phyloP scores from a whole-genome alignment of 2,113 vertebrate genomes.

The Barbus barbus region DNA sequence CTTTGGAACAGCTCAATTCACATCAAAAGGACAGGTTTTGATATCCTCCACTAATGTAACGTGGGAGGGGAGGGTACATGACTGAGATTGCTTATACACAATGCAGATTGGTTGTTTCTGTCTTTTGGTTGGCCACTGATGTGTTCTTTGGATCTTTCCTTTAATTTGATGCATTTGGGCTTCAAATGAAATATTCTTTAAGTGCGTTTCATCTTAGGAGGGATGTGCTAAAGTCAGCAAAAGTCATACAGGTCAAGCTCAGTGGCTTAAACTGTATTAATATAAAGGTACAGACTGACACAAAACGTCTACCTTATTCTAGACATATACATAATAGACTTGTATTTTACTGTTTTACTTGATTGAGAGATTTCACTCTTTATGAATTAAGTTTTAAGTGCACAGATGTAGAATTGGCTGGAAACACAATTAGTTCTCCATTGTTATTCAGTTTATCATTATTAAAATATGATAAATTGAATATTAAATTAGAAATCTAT shows the following conservation, averaged over 20 bases:
- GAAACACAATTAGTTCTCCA: background rate
- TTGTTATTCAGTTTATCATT: too few relatives aligned
- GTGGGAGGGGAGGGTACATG: background rate
- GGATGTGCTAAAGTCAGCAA: background rate
- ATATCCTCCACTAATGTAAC: slow-evolving; percentile 2
- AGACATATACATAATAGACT: background rate
- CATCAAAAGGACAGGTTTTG: background rate
- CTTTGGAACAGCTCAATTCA: background rate
- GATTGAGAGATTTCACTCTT: background rate
- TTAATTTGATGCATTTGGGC: background rate
- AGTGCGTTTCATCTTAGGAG: background rate
- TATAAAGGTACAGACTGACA: background rate
- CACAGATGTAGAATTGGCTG: background rate
- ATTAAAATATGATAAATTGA: background rate
- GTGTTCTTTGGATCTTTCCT: background rate
- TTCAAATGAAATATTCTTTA: background rate
- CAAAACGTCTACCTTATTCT: background rate
- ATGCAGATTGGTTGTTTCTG: background rate
- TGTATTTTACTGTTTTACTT: too few relatives aligned
- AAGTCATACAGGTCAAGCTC: background rate
- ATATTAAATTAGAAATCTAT: background rate
- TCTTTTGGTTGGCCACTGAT: background rate
- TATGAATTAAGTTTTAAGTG: background rate
- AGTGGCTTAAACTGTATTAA: background rate
- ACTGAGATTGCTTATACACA: background rate